Base-by-base conservation (phyloP, 2,888 invertebrate genomes). In the Venusia cambrica region DNA sequence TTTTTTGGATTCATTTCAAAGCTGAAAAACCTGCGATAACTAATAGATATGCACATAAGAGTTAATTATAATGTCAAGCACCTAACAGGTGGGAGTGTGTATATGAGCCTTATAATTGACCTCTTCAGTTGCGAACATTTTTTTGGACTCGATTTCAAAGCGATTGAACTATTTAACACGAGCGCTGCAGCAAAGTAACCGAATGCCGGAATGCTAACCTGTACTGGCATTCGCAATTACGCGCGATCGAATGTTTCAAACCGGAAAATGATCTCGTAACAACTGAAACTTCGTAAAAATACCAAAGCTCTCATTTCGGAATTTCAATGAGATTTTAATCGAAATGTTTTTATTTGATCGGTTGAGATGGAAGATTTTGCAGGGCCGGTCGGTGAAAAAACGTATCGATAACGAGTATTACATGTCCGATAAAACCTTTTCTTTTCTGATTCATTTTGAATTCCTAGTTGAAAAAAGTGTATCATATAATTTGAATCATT, bases 221-320 rank as follows among this genome's bases (percentile, higher is more conserved):
- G 25, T 12, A 11, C 14, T 5, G 39, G 37, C 25, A 44, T 44
- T 40, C 11, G 28, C 32, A 43, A 43, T 47, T 30, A 40, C 29
- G 28, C 31, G 22, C 4, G 21, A n/a, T 20, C 30, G 21, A 13
- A 32, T 29, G 36, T 38, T 44, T 34, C 33, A 36, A 41, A 31
- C 22, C 20, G 14, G 10, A 21, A 17, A 22, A 24, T 38, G 32
- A 43, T 27, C 28, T 14, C 27, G 20, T 28, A 31, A 31, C 28
- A 35, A 21, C 14, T 21, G 15, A 15, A 27, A 20, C 20, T 27
- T 11, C 10, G 15, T 12, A 4, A 21, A 22, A 26, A 27, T 34
- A 11, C 33, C 24, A 24, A 10, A 6, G 6, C 25, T 19, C 20
- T 13, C 15, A 20, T 21, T 19, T 20, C 21, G 10, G 20, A 19